These are phyloP conservation scores for Zonitis immaculata DNA, from an alignment of 2,888 invertebrate genomes.

Conservation along the genomic window DNA sequence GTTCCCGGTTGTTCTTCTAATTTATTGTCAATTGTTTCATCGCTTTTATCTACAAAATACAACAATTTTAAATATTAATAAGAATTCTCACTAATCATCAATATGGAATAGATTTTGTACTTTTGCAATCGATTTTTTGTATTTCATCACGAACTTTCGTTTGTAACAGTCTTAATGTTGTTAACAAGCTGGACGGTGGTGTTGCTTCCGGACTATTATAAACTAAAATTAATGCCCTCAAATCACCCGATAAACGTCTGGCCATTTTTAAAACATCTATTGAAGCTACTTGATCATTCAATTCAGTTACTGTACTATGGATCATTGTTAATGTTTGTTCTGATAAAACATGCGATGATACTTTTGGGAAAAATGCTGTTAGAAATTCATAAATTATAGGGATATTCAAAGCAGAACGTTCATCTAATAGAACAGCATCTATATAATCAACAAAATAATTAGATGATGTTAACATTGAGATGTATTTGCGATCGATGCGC, in stretches of 20 bases:
- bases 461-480: conserved; percentile 75
- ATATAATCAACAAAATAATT: conserved; percentile 84
- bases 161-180: conserved; percentile 42
- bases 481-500: conserved; percentile 74
- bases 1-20: conserved; percentile 34
- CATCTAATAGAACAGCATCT: conserved; percentile 83
- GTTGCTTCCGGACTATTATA: conserved; percentile 49
- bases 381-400: conserved; percentile 83
- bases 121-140: conserved; percentile 34
- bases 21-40: conserved; percentile 15
- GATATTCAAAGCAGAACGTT: conserved; percentile 79
- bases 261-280: conserved; percentile 53
- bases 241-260: conserved; percentile 53
- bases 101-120: conserved; percentile 24
- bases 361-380: conserved; percentile 84
- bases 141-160: conserved; percentile 40
- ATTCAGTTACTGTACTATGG: conserved; percentile 58
- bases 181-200: conserved; percentile 39
- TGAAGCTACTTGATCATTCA: conserved; percentile 52
- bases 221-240: conserved; percentile 56
- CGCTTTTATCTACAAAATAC: conserved; percentile 24
- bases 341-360: conserved; percentile 57
- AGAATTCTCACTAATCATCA: no score
- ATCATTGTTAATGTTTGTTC: conserved; percentile 59
- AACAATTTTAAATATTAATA: background rate